Percentiles rank a stretch among this genome's conserved stretches.
Evolutionary conservation across 2,113 vertebrate genomes (phyloP).

Genomic region (Emydura subglobosa): DNA sequence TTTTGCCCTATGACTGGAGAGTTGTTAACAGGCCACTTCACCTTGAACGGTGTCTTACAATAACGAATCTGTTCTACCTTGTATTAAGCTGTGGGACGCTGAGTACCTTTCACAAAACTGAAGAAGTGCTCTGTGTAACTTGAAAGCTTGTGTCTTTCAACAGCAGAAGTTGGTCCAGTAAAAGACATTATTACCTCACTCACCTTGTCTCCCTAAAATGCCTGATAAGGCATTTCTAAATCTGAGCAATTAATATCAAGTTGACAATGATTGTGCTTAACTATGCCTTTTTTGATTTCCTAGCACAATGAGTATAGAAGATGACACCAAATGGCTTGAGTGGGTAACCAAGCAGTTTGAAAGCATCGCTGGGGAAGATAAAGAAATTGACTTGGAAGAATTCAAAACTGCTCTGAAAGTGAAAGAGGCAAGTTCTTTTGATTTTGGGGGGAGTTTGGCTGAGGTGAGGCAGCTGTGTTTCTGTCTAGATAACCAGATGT

Average conservation of each 20-base stretch:
- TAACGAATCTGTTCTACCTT: background rate
- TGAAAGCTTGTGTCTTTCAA: background rate
- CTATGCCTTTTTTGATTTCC: background rate
- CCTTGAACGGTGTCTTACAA: background rate
- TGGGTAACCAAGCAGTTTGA: constrained; percentile 88
- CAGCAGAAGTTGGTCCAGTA: background rate
- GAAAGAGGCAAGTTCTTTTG: constrained; percentile 85
- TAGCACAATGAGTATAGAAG: constrained; percentile 77
- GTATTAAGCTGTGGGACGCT: background rate
- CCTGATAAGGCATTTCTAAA: background rate
- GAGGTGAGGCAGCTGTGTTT: background rate
- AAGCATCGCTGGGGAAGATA: constrained; percentile 84
- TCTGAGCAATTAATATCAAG: background rate
- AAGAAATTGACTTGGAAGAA: constrained; percentile 85
- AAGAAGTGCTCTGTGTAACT: background rate
- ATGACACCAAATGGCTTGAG: constrained; percentile 87
- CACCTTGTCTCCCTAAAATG: too few species aligned
- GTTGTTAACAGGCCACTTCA: background rate
- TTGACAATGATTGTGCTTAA: background rate
- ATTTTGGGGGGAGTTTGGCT: accelerated
- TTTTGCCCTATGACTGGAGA: background rate
- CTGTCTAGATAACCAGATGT: background rate
- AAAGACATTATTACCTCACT: too few species aligned
- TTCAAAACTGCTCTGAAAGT: constrained; percentile 89
- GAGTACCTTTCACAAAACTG: background rate